A percentile compares a stretch with the other conserved stretches of the same genome.
phyloP scores from a whole-genome alignment of 2,797 vertebrate genomes.

The Rhinella marina region DNA sequence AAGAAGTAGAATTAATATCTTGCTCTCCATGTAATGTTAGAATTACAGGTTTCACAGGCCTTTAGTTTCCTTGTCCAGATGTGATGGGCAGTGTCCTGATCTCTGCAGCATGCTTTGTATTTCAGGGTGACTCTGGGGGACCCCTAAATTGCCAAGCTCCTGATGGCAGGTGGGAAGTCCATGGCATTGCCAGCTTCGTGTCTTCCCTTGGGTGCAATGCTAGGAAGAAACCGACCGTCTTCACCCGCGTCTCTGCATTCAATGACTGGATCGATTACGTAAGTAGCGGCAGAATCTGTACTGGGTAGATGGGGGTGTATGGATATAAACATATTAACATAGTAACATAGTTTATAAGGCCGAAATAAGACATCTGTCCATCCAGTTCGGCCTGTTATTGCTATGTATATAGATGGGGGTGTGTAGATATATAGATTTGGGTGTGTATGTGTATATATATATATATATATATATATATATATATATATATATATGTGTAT shows the following conservation, averaged over 20 bases:
- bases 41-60: neutral
- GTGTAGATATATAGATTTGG: too few relatives aligned
- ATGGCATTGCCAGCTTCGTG: conserved; percentile 90
- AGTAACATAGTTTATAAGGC: too few relatives aligned
- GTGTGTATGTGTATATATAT: too few relatives aligned
- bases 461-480: too few relatives aligned
- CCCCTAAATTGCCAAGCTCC: conserved; percentile 81
- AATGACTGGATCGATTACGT: conserved; percentile 83
- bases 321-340: too few relatives aligned
- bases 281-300: conserved; percentile 66
- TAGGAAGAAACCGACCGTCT: conserved; percentile 82
- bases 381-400: too few relatives aligned
- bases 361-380: too few relatives aligned
- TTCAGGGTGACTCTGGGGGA: conserved; percentile 87
- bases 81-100: neutral
- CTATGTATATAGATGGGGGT: too few relatives aligned
- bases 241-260: conserved; percentile 86
- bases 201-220: conserved; percentile 82
- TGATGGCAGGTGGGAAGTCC: conserved; percentile 79
- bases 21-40: neutral
- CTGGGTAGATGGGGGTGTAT: neutral
- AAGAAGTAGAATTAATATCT: neutral
- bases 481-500: too few relatives aligned
- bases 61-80: too few relatives aligned
- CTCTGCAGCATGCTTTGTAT: neutral